These are phyloP conservation scores for Toxotes chatareus DNA, from an alignment of 2,113 vertebrate genomes.

Conservation along the genomic window DNA sequence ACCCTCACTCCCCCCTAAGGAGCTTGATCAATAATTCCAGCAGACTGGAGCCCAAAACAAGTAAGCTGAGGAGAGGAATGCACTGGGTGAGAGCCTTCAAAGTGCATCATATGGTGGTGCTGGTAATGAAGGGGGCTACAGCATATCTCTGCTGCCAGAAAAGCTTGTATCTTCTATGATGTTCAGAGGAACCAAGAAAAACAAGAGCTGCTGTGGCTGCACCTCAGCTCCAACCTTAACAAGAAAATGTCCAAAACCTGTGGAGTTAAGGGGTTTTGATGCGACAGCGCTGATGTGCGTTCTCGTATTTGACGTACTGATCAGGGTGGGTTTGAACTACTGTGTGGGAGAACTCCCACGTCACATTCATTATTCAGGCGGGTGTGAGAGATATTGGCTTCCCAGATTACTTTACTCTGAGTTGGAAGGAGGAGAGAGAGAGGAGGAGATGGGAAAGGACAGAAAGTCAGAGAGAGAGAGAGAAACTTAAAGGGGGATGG, in stretches of 20 bases:
- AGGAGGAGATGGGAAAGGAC: neutral
- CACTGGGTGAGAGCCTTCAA: slow-evolving; percentile 56
- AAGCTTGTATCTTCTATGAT: slow-evolving; percentile 27
- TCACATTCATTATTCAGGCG: slow-evolving; percentile 71
- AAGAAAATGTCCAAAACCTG: neutral
- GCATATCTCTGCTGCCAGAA: slow-evolving; percentile 27
- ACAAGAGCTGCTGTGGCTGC: neutral
- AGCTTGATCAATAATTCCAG: slow-evolving; percentile 70
- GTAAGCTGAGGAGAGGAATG: slow-evolving; percentile 30
- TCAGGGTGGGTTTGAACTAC: slow-evolving; percentile 56
- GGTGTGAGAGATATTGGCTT: slow-evolving; percentile 64
- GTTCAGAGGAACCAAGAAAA: neutral
- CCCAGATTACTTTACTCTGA: slow-evolving; percentile 59
- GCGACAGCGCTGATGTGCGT: slow-evolving; percentile 41
- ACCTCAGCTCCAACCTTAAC: neutral
- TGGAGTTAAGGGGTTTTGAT: slow-evolving; percentile 31
- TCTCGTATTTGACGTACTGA: slow-evolving; percentile 63
- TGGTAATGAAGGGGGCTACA: slow-evolving; percentile 38
- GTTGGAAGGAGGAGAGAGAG: neutral
- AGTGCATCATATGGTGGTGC: slow-evolving; percentile 46
- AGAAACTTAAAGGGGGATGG: neutral
- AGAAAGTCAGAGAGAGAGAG: neutral
- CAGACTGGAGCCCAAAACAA: slow-evolving; percentile 50
- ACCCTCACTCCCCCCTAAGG: slow-evolving; percentile 24
- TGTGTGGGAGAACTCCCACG: slow-evolving; percentile 65